Percentiles rank a stretch among this genome's conserved stretches.
Conservation (phyloP, 2,797 vertebrate species). For the Anas capensis region DNA sequence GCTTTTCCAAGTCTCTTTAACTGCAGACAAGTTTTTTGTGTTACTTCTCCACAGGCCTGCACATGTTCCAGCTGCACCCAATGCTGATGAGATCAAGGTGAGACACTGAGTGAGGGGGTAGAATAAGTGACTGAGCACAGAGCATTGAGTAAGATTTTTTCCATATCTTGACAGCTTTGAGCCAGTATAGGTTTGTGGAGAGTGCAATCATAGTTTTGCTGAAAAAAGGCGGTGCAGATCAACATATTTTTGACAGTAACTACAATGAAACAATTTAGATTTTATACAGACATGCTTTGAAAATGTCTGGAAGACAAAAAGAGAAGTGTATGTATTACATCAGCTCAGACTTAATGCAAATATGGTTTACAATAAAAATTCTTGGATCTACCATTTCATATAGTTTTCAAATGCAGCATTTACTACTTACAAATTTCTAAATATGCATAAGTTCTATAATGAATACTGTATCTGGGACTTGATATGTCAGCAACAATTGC, state of each 20-base stretch:
- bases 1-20: not conserved
- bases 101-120: not conserved
- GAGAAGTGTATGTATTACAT: not conserved
- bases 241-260: not conserved
- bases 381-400: not conserved
- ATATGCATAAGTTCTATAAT: slow-evolving; percentile 61
- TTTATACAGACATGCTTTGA: not conserved
- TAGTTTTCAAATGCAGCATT: slow-evolving; percentile 52
- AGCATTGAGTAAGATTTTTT: not conserved
- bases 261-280: not conserved
- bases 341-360: slow-evolving; percentile 5
- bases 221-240: not conserved
- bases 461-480: slow-evolving; percentile 55
- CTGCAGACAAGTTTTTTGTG: not conserved
- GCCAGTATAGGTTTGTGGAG: not conserved
- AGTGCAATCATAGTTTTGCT: not conserved
- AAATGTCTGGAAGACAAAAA: not conserved
- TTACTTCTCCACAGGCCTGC: not conserved
- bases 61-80: not conserved
- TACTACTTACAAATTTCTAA: slow-evolving; percentile 62
- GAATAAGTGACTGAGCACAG: not conserved
- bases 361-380: not conserved
- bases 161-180: not conserved
- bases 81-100: not conserved
- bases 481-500: slow-evolving; percentile 22